Percentiles rank a stretch among this genome's conserved stretches.
phyloP scores from a whole-genome alignment of 23 tunicate species.

The Trididemnum clinides region DNA sequence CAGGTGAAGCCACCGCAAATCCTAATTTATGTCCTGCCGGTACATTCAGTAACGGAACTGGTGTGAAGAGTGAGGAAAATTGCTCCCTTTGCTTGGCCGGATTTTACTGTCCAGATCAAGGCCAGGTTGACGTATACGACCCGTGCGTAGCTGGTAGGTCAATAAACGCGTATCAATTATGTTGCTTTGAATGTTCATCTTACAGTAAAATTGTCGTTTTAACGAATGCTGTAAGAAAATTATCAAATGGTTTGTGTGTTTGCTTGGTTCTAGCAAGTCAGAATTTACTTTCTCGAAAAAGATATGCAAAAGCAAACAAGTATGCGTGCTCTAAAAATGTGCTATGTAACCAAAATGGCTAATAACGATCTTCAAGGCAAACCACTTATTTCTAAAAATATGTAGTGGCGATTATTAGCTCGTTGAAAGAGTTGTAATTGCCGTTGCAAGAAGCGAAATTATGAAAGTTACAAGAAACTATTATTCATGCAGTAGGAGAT shows the following conservation, averaged over 20 bases:
- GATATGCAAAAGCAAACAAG: neutral
- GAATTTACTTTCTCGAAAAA: neutral
- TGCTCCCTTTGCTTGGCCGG: conserved; percentile 81
- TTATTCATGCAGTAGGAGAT: too few relatives aligned
- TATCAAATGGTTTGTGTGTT: neutral
- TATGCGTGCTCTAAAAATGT: too few relatives aligned
- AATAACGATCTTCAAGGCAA: too few relatives aligned
- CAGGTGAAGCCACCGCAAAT: conserved; percentile 50
- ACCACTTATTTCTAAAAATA: too few relatives aligned
- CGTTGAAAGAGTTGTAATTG: too few relatives aligned
- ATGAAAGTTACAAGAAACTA: too few relatives aligned
- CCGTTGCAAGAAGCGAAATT: too few relatives aligned
- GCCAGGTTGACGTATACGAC: conserved; percentile 47
- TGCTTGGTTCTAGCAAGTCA: neutral
- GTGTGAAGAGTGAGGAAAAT: neutral
- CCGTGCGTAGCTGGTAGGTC: conserved; percentile 60
- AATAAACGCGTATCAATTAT: neutral
- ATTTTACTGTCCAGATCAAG: conserved; percentile 66
- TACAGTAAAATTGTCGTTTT: too few relatives aligned
- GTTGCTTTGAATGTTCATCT: neutral
- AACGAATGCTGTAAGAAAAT: too few relatives aligned
- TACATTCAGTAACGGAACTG: conserved; percentile 62
- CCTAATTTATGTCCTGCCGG: conserved; percentile 73
- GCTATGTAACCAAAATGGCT: too few relatives aligned
- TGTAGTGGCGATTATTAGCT: too few relatives aligned